These are phyloP conservation scores for Scleropages formosus DNA, from an alignment of 2,797 vertebrate species.

Conservation along the genomic window DNA sequence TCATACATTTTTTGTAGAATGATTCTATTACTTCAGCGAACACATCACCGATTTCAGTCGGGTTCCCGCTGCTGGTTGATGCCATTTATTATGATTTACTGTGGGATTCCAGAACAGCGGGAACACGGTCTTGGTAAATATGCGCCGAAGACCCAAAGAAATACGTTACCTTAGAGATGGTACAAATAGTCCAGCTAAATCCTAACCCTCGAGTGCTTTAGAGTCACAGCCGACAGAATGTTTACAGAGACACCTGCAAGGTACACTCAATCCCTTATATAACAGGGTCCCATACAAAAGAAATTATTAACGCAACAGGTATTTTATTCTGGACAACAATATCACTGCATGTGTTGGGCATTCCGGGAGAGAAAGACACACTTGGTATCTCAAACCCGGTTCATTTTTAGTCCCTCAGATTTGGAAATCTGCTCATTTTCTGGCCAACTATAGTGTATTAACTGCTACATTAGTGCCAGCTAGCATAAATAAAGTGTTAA, in stretches of 20 bases:
- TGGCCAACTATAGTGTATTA: too few relatives aligned
- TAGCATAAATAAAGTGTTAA: too few relatives aligned
- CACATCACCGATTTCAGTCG: background rate
- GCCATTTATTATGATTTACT: background rate
- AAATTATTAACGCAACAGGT: too few relatives aligned
- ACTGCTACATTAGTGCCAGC: too few relatives aligned
- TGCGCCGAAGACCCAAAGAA: background rate
- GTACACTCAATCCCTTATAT: background rate
- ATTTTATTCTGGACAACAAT: too few relatives aligned
- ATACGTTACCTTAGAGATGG: background rate
- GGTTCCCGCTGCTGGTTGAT: background rate
- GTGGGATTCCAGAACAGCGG: background rate
- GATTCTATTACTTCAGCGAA: background rate
- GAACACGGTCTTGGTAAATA: background rate
- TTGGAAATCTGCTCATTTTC: too few relatives aligned
- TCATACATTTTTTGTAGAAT: background rate
- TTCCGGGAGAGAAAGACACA: too few relatives aligned
- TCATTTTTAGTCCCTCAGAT: too few relatives aligned
- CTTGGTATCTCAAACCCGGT: too few relatives aligned
- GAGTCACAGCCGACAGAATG: background rate
- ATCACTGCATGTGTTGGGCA: too few relatives aligned
- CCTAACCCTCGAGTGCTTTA: background rate
- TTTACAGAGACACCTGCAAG: background rate
- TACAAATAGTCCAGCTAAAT: background rate
- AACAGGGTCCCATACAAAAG: too few relatives aligned